Evolutionary conservation across 2,797 vertebrate genomes (phyloP).

Genomic region (Coranthus polyacanthus): DNA sequence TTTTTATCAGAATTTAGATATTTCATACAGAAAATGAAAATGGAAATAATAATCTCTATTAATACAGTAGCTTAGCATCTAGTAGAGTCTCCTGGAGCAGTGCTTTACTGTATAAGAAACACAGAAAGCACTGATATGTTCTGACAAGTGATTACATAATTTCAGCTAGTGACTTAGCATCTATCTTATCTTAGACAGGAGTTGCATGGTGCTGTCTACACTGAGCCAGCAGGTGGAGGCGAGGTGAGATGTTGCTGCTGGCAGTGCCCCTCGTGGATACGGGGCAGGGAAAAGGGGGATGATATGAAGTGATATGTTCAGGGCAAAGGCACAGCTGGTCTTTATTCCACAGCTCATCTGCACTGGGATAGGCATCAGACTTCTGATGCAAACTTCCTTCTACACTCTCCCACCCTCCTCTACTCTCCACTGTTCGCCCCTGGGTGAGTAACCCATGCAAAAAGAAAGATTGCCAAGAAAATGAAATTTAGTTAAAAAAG

Average conservation of each 20-base stretch:
- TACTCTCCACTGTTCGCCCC: slow-evolving; percentile 77
- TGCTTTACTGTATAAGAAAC: slow-evolving; percentile 28
- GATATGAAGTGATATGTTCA: slow-evolving; percentile 56
- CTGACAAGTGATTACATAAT: slow-evolving; percentile 26
- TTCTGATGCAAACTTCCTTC: slow-evolving; percentile 68
- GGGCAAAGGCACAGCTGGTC: slow-evolving; percentile 61
- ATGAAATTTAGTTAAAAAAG: slow-evolving; percentile 68
- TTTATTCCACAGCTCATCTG: slow-evolving; percentile 72
- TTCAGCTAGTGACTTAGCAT: slow-evolving; percentile 32
- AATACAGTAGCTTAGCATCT: slow-evolving; percentile 23
- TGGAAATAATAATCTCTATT: slow-evolving; percentile 9
- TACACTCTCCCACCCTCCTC: slow-evolving; percentile 73
- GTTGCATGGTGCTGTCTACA: slow-evolving; percentile 56
- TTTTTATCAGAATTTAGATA: slow-evolving; percentile 22
- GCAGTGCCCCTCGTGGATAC: slow-evolving; percentile 49
- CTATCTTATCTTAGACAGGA: slow-evolving; percentile 56
- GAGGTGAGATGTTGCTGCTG: slow-evolving; percentile 63
- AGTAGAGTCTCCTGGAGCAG: slow-evolving; percentile 18
- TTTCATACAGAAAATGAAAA: slow-evolving; percentile 22
- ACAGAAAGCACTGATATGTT: slow-evolving; percentile 34
- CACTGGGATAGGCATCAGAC: slow-evolving; percentile 64
- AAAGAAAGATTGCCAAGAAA: slow-evolving; percentile 77
- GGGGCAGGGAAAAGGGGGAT: slow-evolving; percentile 40
- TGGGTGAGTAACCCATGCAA: slow-evolving; percentile 82
- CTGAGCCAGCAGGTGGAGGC: slow-evolving; percentile 64